Evolutionary conservation across 2,888 invertebrate species (phyloP), one percentile per base, ranked within the genome.

Genomic region (Hypselothyrea guttata): DNA sequence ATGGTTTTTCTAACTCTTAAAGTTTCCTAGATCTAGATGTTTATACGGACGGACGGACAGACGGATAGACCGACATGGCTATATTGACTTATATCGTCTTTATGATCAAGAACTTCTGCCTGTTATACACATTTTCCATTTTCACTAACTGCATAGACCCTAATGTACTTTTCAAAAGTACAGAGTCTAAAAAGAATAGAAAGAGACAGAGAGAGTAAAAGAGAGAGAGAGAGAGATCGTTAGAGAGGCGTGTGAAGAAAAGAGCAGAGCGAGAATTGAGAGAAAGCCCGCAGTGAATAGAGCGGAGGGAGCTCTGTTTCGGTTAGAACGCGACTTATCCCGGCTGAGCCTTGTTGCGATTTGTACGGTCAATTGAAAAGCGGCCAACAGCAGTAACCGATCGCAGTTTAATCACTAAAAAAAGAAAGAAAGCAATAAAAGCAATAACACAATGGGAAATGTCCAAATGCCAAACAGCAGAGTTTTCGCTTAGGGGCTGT

Each of bases 351-450:
- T 71, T 86, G 87, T 87, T 84, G 78, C 86, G 78, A 83, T 77
- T 75, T 79, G 65, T 76, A 86, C 76, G 88, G 88, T 88, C 87
- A 88, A 88, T 88, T 87, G 88, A 86, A 85, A 83, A 70, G 75
- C 75, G 75, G 53, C 72, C 82, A 71, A 68, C 45, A 75, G 22
- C 22, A 22, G 22, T 22, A 75, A 77, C 75, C 78, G 77, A 84
- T 77, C 82, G 60, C n/a, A 15, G 27, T 7, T 41, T 27, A 18
- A 27, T 45, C 55, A 59, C 70, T 66, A 70, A 62, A 52, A 55
- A 52, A 11, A 22, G 13, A 44, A 27, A n/a, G 34, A 35, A 12
- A 45, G 28, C 9, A 40, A 18, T 16, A 15, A n/a, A 18, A 16
- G 27, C n/a, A 41, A 11, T 2, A 22, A 8, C n/a, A 40, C 16